Base-by-base conservation (phyloP, 2,888 invertebrate species). In the Boloria euphrosyne region DNA sequence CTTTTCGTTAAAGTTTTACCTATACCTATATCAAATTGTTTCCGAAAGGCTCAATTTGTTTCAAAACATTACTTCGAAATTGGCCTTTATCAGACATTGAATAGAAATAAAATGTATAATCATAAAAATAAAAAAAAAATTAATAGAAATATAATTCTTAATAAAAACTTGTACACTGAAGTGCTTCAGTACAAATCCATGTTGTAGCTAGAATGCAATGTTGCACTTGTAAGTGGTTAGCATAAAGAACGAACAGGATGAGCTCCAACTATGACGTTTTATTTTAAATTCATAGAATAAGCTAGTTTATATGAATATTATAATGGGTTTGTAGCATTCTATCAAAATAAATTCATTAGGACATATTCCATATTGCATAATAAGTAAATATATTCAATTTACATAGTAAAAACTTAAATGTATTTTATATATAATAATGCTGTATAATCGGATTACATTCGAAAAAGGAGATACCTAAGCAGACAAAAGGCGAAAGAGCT, bases 401-500 rank as follows among this genome's bases (percentile, higher is more conserved):
- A 14, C 17, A 49, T 46, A 17, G 13, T 46, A 10, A 63, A 46
- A 58, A 49, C 53, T 52, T 63, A 47, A 58, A 63, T 54, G 58
- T 49, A 62, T 59, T 50, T 46, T 50, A 6, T 43, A 47, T 50
- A 6, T 43, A 47, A 49, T 31, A 54, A 49, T 18, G 10, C 53
- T n/a, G 17, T 27, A 58, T 59, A 59, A 67, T 64, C 38, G 16
- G 58, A 66, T 68, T 62, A 65, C 54, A 59, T 59, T 31, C 44
- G 52, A 46, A 59, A 65, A 59, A 55, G 50, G 31, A 59, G 51
- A 31, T 13, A 14, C 58, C 58, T 54, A 59, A 62, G 50, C 50
- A 59, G 31, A 47, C 50, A 62, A 66, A 66, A 52, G 57, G 62
- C 57, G 52, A 58, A 64, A 53, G 67, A 65, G 63, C 47, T 63